Evolutionary conservation across 2,888 invertebrate genomes (phyloP), one percentile per base, ranked within the genome.

Genomic region (Achlya flavicornis): DNA sequence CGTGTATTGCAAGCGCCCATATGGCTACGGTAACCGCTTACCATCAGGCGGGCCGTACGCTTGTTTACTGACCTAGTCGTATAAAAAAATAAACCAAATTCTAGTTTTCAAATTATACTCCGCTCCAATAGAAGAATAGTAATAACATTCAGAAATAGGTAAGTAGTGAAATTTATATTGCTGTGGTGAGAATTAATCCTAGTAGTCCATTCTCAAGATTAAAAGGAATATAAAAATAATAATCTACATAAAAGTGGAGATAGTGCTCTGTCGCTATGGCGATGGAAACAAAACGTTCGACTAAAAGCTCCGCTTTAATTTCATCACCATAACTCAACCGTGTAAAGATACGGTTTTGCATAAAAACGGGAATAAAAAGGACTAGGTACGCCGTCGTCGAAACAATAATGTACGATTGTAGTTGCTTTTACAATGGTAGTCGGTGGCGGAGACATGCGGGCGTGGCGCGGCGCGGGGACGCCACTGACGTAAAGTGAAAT

Each of bases 331-430:
- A 90, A 87, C 87, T 87, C 85, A 85, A 79, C 83, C 86, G 87
- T 86, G 83, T 78, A 89, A 89, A 89, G 88, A 88, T 89, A 89
- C 84, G 85, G 86, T 87, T 89, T 85, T 87, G 85, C 86, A 87
- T 86, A 82, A 83, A 86, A 86, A 81, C 84, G 82, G 83, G 83
- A 86, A 90, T 89, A 90, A 92, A 92, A 91, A 88, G 82, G 80
- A 86, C 85, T 86, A 84, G 82, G 83, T 86, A 87, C 84, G 81
- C 80, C 83, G 86, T 74, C 79, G 76, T 86, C 84, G 86, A 92
- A 92, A 93, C 92, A 93, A 92, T 91, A 91, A 91, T 89, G 88
- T 85, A 80, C 88, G 90, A 91, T 92, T 91, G 92, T 91, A 89
- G 91, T 88, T 88, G 87, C 85, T 87, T 80, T 84, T 82, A 92